phyloP scores from a whole-genome alignment of 1,140 invertebrate genomes.

The Formica selysi region DNA sequence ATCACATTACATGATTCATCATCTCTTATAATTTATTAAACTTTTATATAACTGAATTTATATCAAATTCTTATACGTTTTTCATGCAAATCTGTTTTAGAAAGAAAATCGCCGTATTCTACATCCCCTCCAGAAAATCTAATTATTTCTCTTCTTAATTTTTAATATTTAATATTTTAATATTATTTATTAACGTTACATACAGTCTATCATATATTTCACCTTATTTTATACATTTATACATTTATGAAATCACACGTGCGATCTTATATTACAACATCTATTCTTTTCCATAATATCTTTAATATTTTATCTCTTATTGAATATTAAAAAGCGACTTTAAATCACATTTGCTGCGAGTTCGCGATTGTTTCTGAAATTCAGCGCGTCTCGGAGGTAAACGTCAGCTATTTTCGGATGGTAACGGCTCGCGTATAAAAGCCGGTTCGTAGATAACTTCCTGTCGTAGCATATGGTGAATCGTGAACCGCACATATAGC shows the following conservation, averaged over 20 bases:
- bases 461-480: slow-evolving; percentile 40
- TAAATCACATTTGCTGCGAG: neutral
- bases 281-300: slow-evolving; percentile 16
- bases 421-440: slow-evolving; percentile 39
- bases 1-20: neutral
- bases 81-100: neutral
- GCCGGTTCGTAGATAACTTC: slow-evolving; percentile 41
- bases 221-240: neutral
- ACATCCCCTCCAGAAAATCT: neutral
- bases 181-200: neutral
- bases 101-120: neutral
- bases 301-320: slow-evolving; percentile 11
- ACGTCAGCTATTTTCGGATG: slow-evolving; percentile 54
- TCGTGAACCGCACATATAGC: neutral
- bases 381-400: slow-evolving; percentile 42
- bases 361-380: slow-evolving; percentile 55
- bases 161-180: slow-evolving; percentile 4
- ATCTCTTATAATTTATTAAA: neutral
- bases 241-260: neutral
- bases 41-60: neutral
- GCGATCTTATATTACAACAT: neutral
- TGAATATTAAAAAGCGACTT: slow-evolving; percentile 13
- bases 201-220: no score
- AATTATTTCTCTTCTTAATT: neutral
- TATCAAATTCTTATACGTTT: slow-evolving; percentile 1